These are phyloP conservation scores for Rhinophrynus dorsalis DNA, from an alignment of 2,797 vertebrate species.

Conservation along the genomic window DNA sequence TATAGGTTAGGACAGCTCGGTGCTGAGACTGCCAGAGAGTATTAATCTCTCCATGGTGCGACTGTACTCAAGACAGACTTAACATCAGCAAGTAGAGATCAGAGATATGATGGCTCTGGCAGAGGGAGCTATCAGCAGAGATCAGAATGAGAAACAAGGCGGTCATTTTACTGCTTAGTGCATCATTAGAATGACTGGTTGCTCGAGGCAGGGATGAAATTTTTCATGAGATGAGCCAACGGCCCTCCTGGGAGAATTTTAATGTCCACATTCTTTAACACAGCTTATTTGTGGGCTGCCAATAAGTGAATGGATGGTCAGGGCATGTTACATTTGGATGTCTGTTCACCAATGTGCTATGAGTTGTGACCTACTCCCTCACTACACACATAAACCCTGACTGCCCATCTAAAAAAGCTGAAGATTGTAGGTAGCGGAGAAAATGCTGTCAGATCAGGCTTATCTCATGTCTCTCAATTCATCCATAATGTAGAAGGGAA, in stretches of 20 bases:
- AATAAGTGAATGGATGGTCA: conserved; percentile 50
- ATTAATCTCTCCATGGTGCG: conserved; percentile 74
- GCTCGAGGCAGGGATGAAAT: conserved; percentile 45
- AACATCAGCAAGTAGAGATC: conserved; percentile 63
- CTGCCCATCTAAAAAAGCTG: background rate
- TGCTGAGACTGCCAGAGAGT: conserved; percentile 68
- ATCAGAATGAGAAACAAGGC: conserved; percentile 65
- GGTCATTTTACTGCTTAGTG: conserved; percentile 55
- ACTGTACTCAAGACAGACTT: conserved; percentile 67
- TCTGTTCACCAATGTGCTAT: conserved; percentile 19
- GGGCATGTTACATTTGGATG: conserved; percentile 32
- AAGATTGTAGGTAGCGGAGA: background rate
- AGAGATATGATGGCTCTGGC: conserved; percentile 67
- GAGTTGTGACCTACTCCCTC: background rate
- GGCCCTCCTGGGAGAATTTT: conserved; percentile 6
- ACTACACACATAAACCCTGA: background rate
- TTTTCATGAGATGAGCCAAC: conserved; percentile 38
- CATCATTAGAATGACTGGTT: conserved; percentile 51
- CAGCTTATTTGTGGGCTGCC: conserved; percentile 44
- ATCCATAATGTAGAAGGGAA: background rate
- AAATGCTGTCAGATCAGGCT: background rate
- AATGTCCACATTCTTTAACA: conserved; percentile 47
- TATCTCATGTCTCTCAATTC: background rate
- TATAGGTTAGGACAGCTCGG: conserved; percentile 79
- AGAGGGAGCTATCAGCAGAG: conserved; percentile 53